Percentiles rank a stretch among this genome's conserved stretches.
Evolutionary conservation across 1,140 invertebrate species (phyloP).

Genomic region (Drosophila elegans): DNA sequence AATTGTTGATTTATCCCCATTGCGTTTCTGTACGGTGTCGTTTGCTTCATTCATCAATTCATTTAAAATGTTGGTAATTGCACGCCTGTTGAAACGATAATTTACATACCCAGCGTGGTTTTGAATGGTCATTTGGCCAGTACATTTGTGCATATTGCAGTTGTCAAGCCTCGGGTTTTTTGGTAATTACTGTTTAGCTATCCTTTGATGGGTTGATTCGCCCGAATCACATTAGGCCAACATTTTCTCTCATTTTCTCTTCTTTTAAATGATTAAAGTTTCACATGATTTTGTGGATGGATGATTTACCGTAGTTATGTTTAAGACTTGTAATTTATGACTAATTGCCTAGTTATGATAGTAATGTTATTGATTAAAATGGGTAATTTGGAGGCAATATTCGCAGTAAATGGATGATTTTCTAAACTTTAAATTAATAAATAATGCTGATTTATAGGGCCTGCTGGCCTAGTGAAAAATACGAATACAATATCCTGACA

Average conservation of each 20-base stretch:
- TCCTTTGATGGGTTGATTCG: constrained; percentile 11
- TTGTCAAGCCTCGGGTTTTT: constrained; percentile 5
- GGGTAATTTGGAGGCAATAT: too few species aligned
- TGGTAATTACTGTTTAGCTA: constrained; percentile 11
- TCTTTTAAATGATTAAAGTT: not conserved
- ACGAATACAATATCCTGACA: too few species aligned
- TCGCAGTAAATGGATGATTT: too few species aligned
- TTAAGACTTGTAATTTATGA: too few species aligned
- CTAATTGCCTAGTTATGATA: not conserved
- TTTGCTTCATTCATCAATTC: constrained; percentile 35
- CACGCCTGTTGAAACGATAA: constrained; percentile 29
- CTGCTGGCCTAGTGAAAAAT: too few species aligned
- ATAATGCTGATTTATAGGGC: too few species aligned
- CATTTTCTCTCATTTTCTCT: not conserved
- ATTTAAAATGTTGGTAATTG: constrained; percentile 56
- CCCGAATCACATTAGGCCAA: not conserved
- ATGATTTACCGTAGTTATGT: not conserved
- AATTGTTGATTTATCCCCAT: constrained; percentile 18
- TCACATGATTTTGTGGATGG: not conserved
- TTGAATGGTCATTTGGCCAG: constrained; percentile 8
- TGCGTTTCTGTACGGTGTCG: not conserved
- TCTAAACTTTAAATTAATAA: too few species aligned
- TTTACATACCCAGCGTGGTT: constrained; percentile 16
- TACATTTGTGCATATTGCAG: constrained; percentile 11
- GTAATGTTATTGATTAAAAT: too few species aligned